Evolutionary conservation across 1,140 invertebrate genomes (phyloP).

Genomic region (Atta texana): DNA sequence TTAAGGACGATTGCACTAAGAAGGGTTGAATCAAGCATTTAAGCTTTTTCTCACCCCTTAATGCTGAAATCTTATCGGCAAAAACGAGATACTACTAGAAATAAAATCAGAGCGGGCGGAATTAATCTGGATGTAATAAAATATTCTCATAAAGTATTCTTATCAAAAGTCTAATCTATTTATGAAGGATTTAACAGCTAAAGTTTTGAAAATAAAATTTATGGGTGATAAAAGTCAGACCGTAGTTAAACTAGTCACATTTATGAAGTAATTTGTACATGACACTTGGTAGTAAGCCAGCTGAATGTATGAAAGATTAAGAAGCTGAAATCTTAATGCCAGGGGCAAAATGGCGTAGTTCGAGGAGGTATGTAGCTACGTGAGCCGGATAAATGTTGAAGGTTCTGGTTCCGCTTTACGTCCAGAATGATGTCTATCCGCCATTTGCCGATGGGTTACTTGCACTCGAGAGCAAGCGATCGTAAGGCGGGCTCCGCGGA

Average conservation of each 20-base stretch:
- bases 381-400: conserved; percentile 53
- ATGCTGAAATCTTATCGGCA: not conserved
- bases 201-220: conserved; percentile 18
- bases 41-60: conserved; percentile 35
- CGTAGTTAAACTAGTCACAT: not conserved
- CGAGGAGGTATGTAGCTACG: conserved; percentile 28
- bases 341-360: conserved; percentile 16
- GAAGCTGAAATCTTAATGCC: conserved; percentile 22
- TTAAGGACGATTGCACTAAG: conserved; percentile 50
- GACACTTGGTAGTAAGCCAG: not conserved
- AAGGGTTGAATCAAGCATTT: conserved; percentile 41
- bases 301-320: conserved; percentile 34
- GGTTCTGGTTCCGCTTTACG: conserved; percentile 38
- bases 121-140: conserved; percentile 1
- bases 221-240: not conserved
- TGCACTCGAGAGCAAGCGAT: conserved; percentile 34
- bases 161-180: conserved; percentile 18
- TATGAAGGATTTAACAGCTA: not conserved
- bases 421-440: conserved; percentile 54
- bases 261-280: conserved; percentile 1
- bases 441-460: conserved; percentile 47
- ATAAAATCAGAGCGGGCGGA: not conserved
- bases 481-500: conserved; percentile 25
- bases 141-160: not conserved
- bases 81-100: conserved; percentile 1